These are phyloP conservation scores for Hermatobates lingyangjiaoensis DNA, from an alignment of 1,140 invertebrate species.

Conservation along the genomic window DNA sequence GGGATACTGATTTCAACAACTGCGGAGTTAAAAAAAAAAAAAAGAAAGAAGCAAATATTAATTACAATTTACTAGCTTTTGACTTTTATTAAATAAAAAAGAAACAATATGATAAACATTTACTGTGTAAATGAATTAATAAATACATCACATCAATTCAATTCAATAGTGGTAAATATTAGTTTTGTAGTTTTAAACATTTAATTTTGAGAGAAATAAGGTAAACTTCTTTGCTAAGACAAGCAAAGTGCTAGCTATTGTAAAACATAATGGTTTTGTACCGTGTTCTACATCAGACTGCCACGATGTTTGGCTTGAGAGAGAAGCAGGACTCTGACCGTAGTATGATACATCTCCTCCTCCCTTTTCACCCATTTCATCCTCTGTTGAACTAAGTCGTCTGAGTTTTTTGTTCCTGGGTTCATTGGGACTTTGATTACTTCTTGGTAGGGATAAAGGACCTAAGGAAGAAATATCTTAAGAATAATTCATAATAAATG, in stretches of 20 bases:
- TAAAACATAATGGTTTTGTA: constrained; percentile 6
- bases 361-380: constrained; percentile 27
- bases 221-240: background rate
- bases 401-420: constrained; percentile 33
- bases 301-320: constrained; percentile 34
- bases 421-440: constrained; percentile 29
- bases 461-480: constrained; percentile 19
- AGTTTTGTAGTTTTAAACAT: too few relatives aligned
- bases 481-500: too few relatives aligned
- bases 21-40: too few relatives aligned
- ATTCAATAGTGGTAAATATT: too few relatives aligned
- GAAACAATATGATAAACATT: too few relatives aligned
- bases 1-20: too few relatives aligned
- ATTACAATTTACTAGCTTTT: too few relatives aligned
- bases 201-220: background rate
- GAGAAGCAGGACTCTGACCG: constrained; percentile 33
- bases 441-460: constrained; percentile 24
- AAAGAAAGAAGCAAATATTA: too few relatives aligned
- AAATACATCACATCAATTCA: too few relatives aligned
- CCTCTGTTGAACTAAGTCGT: constrained; percentile 36
- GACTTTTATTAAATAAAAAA: too few relatives aligned
- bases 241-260: background rate
- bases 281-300: constrained; percentile 36
- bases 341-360: constrained; percentile 33
- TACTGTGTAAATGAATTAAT: too few relatives aligned